Percentiles rank a stretch among this genome's conserved stretches.
Conservation (phyloP, 2,113 vertebrate genomes). For the Vombatus ursinus region DNA sequence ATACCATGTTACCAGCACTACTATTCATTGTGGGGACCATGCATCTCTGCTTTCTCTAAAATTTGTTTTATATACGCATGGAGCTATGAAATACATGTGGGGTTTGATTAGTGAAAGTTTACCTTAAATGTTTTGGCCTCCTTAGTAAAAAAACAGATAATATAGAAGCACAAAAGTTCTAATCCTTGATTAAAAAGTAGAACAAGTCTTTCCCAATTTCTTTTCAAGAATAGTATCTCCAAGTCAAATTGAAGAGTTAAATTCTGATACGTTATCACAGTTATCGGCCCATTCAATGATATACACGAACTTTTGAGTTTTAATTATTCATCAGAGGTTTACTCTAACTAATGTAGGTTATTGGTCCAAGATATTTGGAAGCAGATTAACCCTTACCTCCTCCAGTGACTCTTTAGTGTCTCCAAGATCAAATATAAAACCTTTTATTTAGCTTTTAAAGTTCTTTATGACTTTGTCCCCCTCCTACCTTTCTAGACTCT, state of each 20-base stretch:
- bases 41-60: not conserved
- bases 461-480: not conserved
- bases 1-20: not conserved
- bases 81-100: not conserved
- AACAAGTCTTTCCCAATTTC: not conserved
- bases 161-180: not conserved
- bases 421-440: not conserved
- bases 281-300: conserved; percentile 40
- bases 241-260: conserved; percentile 21
- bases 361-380: conserved; percentile 30
- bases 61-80: not conserved
- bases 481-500: not conserved
- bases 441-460: not conserved
- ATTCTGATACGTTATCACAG: conserved; percentile 41
- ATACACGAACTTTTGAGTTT: conserved; percentile 48
- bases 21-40: not conserved
- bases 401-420: not conserved
- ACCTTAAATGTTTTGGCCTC: not conserved
- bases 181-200: conserved; percentile 34
- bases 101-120: not conserved
- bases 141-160: conserved; percentile 3
- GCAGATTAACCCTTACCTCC: not conserved
- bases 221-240: conserved; percentile 28
- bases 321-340: conserved; percentile 47
- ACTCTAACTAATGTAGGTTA: not conserved